phyloP scores from a whole-genome alignment of 1,140 invertebrate genomes.

The Lycorma delicatula region DNA sequence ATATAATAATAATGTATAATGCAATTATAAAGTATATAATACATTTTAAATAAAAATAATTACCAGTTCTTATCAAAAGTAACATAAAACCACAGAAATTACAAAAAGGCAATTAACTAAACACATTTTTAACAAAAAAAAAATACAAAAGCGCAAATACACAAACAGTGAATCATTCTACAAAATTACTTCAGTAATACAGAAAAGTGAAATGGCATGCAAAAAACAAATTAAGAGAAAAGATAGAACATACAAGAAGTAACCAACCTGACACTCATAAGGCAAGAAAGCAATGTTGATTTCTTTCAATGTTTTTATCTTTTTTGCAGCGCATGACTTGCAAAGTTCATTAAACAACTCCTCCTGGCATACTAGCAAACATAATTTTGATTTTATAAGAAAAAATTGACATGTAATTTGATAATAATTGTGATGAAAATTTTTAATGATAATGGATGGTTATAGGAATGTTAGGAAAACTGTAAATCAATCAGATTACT shows the following conservation, averaged over 20 bases:
- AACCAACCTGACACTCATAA: slow-evolving; percentile 90
- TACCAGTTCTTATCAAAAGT: no score
- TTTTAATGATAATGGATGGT: no score
- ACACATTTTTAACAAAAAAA: not conserved
- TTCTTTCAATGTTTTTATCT: slow-evolving; percentile 98
- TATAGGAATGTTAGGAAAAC: no score
- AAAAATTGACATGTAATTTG: no score
- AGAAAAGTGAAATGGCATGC: not conserved
- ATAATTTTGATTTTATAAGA: no score
- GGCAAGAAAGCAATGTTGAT: slow-evolving; percentile 99
- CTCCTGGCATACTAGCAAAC: slow-evolving; percentile 68
- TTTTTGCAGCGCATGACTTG: slow-evolving; percentile 88
- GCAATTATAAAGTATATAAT: no score
- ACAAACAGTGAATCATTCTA: not conserved
- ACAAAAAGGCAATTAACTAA: not conserved
- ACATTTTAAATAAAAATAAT: no score
- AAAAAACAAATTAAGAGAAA: not conserved
- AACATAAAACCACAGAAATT: no score
- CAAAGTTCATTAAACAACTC: slow-evolving; percentile 93
- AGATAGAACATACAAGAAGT: slow-evolving; percentile 1
- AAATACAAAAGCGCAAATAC: no score
- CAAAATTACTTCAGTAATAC: not conserved
- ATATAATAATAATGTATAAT: no score
- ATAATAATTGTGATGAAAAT: no score
- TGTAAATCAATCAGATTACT: no score